Conservation (phyloP, 2,113 vertebrate species). For the Poeciliopsis retropinna region DNA sequence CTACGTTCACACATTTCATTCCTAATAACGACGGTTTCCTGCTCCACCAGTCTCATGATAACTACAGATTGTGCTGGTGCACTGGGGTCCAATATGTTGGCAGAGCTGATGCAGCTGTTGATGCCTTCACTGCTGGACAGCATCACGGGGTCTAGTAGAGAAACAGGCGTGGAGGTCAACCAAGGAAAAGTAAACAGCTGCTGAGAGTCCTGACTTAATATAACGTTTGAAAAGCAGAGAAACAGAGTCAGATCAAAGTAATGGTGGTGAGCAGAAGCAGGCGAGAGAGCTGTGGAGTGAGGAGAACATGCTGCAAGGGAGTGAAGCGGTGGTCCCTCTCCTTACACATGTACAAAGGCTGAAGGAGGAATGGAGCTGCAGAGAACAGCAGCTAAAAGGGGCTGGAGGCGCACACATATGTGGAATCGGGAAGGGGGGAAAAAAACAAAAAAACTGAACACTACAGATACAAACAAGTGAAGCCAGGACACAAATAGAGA, state of each 20-base stretch:
- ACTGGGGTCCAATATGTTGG: constrained; percentile 32
- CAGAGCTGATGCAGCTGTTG: constrained; percentile 20
- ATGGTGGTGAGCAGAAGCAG: constrained; percentile 39
- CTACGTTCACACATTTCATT: not conserved
- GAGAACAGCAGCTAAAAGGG: constrained; percentile 54
- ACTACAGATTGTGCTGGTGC: constrained; percentile 41
- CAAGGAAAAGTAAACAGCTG: constrained; percentile 35
- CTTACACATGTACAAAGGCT: constrained; percentile 59
- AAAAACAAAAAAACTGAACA: constrained; percentile 27
- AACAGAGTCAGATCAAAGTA: constrained; percentile 4
- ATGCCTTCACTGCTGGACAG: not conserved
- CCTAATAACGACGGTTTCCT: constrained; percentile 5
- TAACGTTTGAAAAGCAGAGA: not conserved
- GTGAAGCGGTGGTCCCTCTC: constrained; percentile 62
- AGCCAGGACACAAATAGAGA: constrained; percentile 32
- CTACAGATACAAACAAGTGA: constrained; percentile 26
- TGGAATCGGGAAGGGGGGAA: not conserved
- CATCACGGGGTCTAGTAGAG: constrained; percentile 11
- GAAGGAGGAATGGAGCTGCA: constrained; percentile 59
- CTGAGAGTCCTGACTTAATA: constrained; percentile 18
- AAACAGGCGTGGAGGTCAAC: not conserved
- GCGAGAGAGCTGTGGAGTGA: constrained; percentile 53
- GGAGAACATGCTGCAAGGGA: constrained; percentile 60
- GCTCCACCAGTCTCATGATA: not conserved
- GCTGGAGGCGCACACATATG: constrained; percentile 30